Evolutionary conservation across 2,888 invertebrate genomes (phyloP), one percentile per base, ranked within the genome.

Genomic region (Toxonevra muliebris): DNA sequence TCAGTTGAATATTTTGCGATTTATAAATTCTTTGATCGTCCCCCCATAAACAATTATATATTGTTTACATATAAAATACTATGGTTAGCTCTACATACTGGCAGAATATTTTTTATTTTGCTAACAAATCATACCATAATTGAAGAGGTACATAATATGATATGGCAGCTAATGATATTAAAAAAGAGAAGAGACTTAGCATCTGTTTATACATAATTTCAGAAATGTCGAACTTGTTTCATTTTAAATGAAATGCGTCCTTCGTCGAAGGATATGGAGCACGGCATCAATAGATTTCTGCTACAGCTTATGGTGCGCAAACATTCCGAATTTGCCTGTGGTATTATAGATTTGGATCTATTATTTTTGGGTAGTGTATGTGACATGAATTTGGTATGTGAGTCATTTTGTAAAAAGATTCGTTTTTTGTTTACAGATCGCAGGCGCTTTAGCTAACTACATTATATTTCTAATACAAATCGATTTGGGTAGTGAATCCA

Each of bases 401-500:
- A 41, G 13, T 15, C 43, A 1, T 12, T 9, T 43, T 13, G n/a
- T 42, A 10, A n/a, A 40, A 12, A 15, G 10, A 54, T 11, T 17
- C 20, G 19, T 60, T 63, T 7, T 9, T 42, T 43, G 12, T 15
- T 59, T 60, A 0, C 72, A 84, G 83, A 74, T 83, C 45, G 68
- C 76, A 61, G 77, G 76, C 42, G 79, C 77, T 12, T 61, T 82
- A 63, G 72, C 78, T 52, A 73, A 75, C 64, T 81, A 80, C 71
- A 77, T 84, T 15, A 80, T 81, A 71, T 83, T 83, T 63, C 76
- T 83, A 0, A 76, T 82, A 58, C 83, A 83, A 76, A 78, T 82
- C 52, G 82, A 83, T 64, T 71, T 83, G 68, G 79, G 79, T 42
- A 77, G 74, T 61, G 73, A 75, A 64, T 75, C 77, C 8, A 63